A percentile compares a stretch with the other conserved stretches of the same genome.
These are phyloP conservation scores for Lepidurus packardi DNA, from an alignment of 1,140 invertebrate species.

Conservation along the genomic window DNA sequence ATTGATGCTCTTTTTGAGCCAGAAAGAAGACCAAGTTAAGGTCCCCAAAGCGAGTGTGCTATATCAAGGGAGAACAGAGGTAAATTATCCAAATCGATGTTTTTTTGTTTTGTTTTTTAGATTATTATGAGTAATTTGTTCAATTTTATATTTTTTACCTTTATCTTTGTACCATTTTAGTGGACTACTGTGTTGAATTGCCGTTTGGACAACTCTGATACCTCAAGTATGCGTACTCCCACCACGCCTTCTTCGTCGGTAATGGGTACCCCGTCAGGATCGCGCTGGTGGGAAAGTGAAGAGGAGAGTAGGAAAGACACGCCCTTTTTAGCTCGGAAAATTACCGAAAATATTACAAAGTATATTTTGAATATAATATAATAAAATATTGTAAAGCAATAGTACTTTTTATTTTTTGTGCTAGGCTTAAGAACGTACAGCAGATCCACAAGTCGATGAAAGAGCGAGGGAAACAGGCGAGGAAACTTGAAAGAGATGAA, in stretches of 20 bases:
- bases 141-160: not conserved
- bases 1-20: not conserved
- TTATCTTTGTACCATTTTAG: not conserved
- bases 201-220: not conserved
- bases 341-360: not conserved
- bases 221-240: not conserved
- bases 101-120: not conserved
- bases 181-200: not conserved
- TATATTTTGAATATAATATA: not conserved
- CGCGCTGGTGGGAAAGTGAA: not conserved
- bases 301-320: not conserved
- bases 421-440: not conserved
- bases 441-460: not conserved
- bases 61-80: not conserved
- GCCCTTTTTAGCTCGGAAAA: not conserved
- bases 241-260: not conserved
- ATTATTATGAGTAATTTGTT: not conserved
- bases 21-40: not conserved
- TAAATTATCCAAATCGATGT: not conserved
- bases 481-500: not conserved
- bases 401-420: no score
- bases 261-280: not conserved
- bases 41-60: not conserved
- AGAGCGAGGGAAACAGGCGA: not conserved
- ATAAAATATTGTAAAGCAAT: no score